A percentile compares a stretch with the other conserved stretches of the same genome.
These are phyloP conservation scores for Ethmia dodecea DNA, from an alignment of 2,888 invertebrate genomes.

Conservation along the genomic window DNA sequence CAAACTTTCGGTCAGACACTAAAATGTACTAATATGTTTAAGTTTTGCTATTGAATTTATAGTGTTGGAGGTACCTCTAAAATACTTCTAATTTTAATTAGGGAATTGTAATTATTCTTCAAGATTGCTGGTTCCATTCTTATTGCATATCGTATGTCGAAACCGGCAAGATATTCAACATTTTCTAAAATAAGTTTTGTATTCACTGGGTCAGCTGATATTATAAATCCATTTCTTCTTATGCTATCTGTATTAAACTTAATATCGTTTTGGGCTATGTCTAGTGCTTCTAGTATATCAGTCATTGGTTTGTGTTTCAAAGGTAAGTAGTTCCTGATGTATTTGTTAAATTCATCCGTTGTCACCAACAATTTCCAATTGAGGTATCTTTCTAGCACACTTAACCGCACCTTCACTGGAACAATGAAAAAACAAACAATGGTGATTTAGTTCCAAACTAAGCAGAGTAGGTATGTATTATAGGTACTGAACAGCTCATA, in stretches of 20 bases:
- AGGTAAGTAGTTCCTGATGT: slow-evolving; percentile 54
- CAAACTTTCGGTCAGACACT: too few relatives aligned
- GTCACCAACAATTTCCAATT: slow-evolving; percentile 51
- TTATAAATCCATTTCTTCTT: slow-evolving; percentile 77
- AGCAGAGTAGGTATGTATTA: too few relatives aligned
- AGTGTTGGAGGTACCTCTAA: slow-evolving; percentile 62
- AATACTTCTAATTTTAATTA: slow-evolving; percentile 73
- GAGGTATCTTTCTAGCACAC: slow-evolving; percentile 53
- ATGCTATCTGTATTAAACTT: slow-evolving; percentile 74
- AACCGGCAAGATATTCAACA: slow-evolving; percentile 71
- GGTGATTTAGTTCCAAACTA: too few relatives aligned
- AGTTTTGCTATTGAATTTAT: too few relatives aligned
- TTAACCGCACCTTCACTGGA: slow-evolving; percentile 58
- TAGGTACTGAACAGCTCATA: too few relatives aligned
- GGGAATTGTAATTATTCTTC: slow-evolving; percentile 74
- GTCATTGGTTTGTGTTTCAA: slow-evolving; percentile 59
- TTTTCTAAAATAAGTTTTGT: slow-evolving; percentile 73
- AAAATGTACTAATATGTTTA: too few relatives aligned
- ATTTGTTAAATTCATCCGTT: slow-evolving; percentile 49
- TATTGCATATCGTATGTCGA: slow-evolving; percentile 74
- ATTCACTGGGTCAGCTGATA: slow-evolving; percentile 77
- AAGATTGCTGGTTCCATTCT: slow-evolving; percentile 79
- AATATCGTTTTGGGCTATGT: slow-evolving; percentile 73
- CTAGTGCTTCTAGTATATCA: slow-evolving; percentile 72
- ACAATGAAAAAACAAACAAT: too few relatives aligned